Evolutionary conservation across 2,113 vertebrate species (phyloP), one percentile per base, ranked within the genome.

Genomic region (Pelvicachromis taeniatus): DNA sequence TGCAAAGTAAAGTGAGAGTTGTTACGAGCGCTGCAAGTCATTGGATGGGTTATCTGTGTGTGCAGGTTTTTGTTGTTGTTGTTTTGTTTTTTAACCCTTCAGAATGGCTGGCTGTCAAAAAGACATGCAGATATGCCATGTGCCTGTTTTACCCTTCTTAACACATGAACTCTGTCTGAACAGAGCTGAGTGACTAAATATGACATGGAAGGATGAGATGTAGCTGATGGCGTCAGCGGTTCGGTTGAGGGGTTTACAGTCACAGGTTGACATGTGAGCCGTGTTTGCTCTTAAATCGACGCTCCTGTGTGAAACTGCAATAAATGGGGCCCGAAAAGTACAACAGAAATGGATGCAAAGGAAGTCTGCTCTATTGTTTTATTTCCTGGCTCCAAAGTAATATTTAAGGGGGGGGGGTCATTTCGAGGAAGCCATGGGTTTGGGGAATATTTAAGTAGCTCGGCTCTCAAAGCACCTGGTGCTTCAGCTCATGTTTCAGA

Each of bases 1-100:
- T 90, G 82, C 82, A 78, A 83, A 93, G 91, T 82, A 92, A 95
- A 91, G 86, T 78, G 77, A 78, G 82, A 89, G 85, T 91, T 75
- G 68, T 85, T 63, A 80, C 70, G 80, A 87, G 82, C 35, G 77
- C 85, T 29, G 83, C 42, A 42, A 85, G 59, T 85, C 89, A 86
- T 65, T 45, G 52, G 80, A 80, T 85, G 85, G 79, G 86, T 84
- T 91, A 79, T 82, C 77, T 59, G 59, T 84, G 65, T 42, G 21
- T 73, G 19, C 10, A 38, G 19, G 21, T 3, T 26, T 65, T 13
- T 1, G 2, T 55, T 52, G 0, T 9, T 40, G 1, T 35, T 54
- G 7, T 58, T 26, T 26, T 59, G 8, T 58, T 59, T 88, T 85
- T 87, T 56, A 23, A 59, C 45, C 12, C 61, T 61, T 73, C 50